These are phyloP conservation scores for Cecidostiba fungosa DNA, from an alignment of 2,888 invertebrate species.

Conservation along the genomic window DNA sequence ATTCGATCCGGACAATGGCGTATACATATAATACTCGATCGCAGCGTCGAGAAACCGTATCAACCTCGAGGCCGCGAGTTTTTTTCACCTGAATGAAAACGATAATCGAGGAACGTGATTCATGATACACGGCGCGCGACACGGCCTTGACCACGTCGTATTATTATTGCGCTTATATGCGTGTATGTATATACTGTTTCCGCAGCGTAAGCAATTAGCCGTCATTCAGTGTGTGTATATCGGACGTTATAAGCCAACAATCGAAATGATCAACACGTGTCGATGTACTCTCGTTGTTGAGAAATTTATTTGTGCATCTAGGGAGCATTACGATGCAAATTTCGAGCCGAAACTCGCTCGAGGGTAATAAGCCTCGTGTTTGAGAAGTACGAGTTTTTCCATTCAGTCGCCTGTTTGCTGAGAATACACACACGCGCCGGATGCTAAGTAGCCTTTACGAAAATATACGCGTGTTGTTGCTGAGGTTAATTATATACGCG, in stretches of 20 bases:
- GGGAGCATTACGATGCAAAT: conserved; percentile 7
- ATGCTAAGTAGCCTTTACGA: conserved; percentile 5
- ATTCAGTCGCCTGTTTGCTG: neutral
- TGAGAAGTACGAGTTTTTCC: conserved; percentile 1
- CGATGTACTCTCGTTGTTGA: neutral
- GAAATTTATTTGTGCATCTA: neutral
- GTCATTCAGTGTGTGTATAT: conserved; percentile 11
- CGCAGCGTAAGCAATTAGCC: conserved; percentile 51
- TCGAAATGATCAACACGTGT: conserved; percentile 27
- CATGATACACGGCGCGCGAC: neutral
- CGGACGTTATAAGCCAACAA: neutral
- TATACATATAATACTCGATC: neutral
- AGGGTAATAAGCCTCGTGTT: conserved; percentile 2
- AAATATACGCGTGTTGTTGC: neutral
- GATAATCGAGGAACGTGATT: conserved; percentile 47
- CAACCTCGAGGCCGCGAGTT: conserved; percentile 29
- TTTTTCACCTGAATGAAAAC: conserved; percentile 53
- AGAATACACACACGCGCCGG: neutral
- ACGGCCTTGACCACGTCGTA: conserved; percentile 49
- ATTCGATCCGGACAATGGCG: conserved; percentile 47
- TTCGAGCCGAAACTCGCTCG: neutral
- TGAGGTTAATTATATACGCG: neutral
- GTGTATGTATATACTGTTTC: conserved; percentile 7
- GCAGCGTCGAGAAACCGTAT: neutral
- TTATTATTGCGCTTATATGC: conserved; percentile 16